Evolutionary conservation across 2,113 vertebrate genomes (phyloP).

Genomic region (Scolopax mira): DNA sequence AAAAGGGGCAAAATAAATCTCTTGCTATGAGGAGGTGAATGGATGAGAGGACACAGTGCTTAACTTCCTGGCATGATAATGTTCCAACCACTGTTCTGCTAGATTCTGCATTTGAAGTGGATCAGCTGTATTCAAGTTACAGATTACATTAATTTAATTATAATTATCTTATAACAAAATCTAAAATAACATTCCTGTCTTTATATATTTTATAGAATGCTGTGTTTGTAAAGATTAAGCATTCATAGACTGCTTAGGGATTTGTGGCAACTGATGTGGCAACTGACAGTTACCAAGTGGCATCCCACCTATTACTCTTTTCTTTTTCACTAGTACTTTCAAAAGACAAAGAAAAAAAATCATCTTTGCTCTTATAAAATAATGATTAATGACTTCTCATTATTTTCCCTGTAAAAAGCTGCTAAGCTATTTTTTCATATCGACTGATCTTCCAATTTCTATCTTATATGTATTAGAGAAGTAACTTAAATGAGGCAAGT

Average conservation of each 20-base stretch:
- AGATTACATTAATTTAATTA: neutral
- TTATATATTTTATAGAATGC: neutral
- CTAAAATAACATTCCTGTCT: neutral
- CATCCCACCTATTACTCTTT: neutral
- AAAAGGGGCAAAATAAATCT: slow-evolving; percentile 53
- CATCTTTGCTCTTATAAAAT: neutral
- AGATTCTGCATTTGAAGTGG: neutral
- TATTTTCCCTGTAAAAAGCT: neutral
- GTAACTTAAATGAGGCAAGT: neutral
- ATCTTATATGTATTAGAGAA: neutral
- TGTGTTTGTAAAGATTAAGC: neutral
- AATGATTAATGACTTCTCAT: neutral
- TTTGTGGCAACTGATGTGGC: neutral
- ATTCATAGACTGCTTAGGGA: neutral
- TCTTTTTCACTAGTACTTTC: neutral
- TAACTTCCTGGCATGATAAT: neutral
- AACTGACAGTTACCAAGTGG: neutral
- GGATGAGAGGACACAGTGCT: neutral
- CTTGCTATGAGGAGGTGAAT: neutral
- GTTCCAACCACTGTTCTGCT: neutral
- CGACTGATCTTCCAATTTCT: neutral
- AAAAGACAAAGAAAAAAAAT: neutral
- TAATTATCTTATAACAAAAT: neutral
- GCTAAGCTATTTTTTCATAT: neutral
- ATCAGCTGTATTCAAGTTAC: neutral